Base-by-base conservation (phyloP, 1,140 invertebrate species). In the Pantala flavescens region DNA sequence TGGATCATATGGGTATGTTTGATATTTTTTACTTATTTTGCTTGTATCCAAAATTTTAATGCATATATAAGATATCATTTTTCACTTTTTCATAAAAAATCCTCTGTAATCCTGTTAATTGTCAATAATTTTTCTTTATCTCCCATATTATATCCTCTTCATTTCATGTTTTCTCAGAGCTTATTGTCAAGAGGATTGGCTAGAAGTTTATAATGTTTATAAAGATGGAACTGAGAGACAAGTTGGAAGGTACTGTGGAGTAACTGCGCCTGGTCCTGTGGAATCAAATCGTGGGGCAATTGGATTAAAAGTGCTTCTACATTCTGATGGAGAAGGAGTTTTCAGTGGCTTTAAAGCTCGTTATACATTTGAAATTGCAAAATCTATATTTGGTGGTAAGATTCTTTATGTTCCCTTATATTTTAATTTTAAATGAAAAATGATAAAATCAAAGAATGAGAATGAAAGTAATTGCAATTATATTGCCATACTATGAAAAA, bases 161-260 rank as follows among this genome's bases (percentile, higher is more conserved):
- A 5, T 36, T 36, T 36, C 28, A 36, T 36, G 28, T 2, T 9
- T 5, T 36, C 3, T 36, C 28, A 36, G 23, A 73, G 55, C 70
- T 12, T 76, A 75, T 72, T 97, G 95, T 82, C 90, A 90, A 82
- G 93, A 96, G 81, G 95, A 97, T 82, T 97, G 93, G 93, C 84
- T 97, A 76, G 94, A 97, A 84, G 92, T 96, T 78, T 96, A 93
- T 84, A 94, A 95, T 80, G 86, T 94, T 76, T 94, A 93, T 77
- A 86, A 88, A 76, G 92, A 92, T 80, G 87, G 90, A 72, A 89
- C 89, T 70, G 90, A 93, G 78, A 90, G 90, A 79, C 86, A 94
- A 76, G 88, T 96, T 73, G 94, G 94, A 23, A 88, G 93, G 72
- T 96, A 94, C 83, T 96, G 93, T 82, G 90, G 91, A 42, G 86